Conservation (phyloP, 2,888 invertebrate genomes). For the Gerosis bhagava region DNA sequence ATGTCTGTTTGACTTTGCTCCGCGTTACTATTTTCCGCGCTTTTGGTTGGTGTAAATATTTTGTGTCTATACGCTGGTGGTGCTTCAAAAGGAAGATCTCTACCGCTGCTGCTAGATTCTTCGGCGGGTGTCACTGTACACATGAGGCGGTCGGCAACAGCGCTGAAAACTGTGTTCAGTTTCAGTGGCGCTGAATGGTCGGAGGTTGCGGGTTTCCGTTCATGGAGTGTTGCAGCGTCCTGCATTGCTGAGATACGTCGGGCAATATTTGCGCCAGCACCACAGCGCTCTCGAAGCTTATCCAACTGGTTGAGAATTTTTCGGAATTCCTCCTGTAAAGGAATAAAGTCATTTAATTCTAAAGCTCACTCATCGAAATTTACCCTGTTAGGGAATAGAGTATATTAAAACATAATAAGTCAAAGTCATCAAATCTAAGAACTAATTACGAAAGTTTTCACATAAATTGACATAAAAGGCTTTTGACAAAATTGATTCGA, state of each 20-base stretch:
- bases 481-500: no score
- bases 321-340: constrained; percentile 88
- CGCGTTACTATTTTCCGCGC: constrained; percentile 61
- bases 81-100: constrained; percentile 71
- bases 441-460: no score
- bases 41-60: constrained; percentile 76
- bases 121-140: constrained; percentile 76
- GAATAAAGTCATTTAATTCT: no score
- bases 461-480: no score
- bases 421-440: no score
- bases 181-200: constrained; percentile 69
- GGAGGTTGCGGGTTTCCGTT: constrained; percentile 73
- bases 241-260: constrained; percentile 92
- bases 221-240: constrained; percentile 86
- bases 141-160: constrained; percentile 77
- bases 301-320: constrained; percentile 91
- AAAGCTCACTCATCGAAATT: no score
- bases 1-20: constrained; percentile 71
- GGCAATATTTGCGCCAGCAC: constrained; percentile 88
- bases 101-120: constrained; percentile 75
- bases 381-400: no score
- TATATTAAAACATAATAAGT: no score
- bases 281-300: constrained; percentile 89
- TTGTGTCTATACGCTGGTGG: constrained; percentile 71
- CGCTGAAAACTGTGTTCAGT: constrained; percentile 78